A percentile compares a stretch with the other conserved stretches of the same genome.
phyloP scores from a whole-genome alignment of 2,113 vertebrate species.

The Carollia perspicillata region DNA sequence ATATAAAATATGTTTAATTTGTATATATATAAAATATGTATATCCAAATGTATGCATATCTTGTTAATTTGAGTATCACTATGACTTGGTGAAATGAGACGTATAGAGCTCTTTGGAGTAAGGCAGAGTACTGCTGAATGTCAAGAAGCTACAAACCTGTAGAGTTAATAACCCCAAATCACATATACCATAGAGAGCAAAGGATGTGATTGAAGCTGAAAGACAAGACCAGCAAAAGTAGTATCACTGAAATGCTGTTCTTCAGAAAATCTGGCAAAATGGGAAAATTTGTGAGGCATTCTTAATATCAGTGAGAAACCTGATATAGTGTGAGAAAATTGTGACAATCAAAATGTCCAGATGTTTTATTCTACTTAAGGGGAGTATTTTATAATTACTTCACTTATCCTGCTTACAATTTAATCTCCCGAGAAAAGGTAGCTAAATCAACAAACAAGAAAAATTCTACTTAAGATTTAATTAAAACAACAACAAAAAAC shows the following conservation, averaged over 20 bases:
- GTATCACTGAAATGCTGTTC: background rate
- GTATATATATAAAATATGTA: background rate
- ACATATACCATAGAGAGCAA: background rate
- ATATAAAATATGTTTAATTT: too few relatives aligned
- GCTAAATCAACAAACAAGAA: background rate
- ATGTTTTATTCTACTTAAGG: background rate
- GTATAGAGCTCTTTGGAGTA: background rate
- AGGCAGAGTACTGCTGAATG: background rate
- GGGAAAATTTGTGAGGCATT: background rate
- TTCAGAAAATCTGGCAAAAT: conserved; percentile 8
- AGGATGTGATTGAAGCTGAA: background rate
- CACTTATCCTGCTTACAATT: background rate
- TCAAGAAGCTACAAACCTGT: background rate
- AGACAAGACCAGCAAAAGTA: background rate
- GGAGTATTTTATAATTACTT: background rate
- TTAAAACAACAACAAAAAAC: background rate
- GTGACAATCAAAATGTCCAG: background rate
- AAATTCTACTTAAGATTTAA: background rate
- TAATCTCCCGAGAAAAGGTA: background rate
- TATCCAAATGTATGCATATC: too few relatives aligned
- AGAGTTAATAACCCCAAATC: background rate
- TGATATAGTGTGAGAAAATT: background rate
- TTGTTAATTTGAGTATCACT: background rate
- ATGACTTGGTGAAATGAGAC: background rate
- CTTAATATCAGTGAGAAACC: background rate